These are phyloP conservation scores for Rhombomys opimus DNA, from an alignment of 2,113 vertebrate genomes.

Conservation along the genomic window DNA sequence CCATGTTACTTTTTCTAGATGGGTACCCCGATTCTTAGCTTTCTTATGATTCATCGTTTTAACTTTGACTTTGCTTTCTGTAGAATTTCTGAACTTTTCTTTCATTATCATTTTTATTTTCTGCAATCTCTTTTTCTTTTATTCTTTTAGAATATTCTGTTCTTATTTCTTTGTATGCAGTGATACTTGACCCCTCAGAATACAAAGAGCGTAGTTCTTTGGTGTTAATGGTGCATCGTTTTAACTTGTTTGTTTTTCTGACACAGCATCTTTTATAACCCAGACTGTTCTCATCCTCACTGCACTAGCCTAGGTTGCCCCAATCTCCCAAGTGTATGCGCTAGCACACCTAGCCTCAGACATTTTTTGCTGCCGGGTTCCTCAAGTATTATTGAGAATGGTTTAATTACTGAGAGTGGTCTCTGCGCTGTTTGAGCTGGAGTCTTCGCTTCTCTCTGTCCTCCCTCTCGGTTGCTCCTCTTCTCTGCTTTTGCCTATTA, in stretches of 20 bases:
- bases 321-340: not conserved
- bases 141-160: not conserved
- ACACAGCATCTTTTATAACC: too few relatives aligned
- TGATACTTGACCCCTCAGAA: not conserved
- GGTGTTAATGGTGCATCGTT: not conserved
- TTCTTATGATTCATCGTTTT: slow-evolving; percentile 5
- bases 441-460: not conserved
- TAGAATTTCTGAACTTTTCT: slow-evolving; percentile 20
- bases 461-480: not conserved
- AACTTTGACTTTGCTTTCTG: not conserved
- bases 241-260: not conserved
- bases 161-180: not conserved
- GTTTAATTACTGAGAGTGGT: not conserved
- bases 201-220: not conserved
- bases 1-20: not conserved
- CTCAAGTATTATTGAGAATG: not conserved
- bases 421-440: not conserved
- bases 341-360: not conserved
- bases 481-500: not conserved
- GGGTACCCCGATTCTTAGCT: not conserved
- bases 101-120: slow-evolving; percentile 10
- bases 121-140: not conserved
- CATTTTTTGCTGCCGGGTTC: not conserved
- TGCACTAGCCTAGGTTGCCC: not conserved
- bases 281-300: not conserved